Base-by-base conservation (phyloP, 2,797 vertebrate genomes). In the Danio jaintianensis region DNA sequence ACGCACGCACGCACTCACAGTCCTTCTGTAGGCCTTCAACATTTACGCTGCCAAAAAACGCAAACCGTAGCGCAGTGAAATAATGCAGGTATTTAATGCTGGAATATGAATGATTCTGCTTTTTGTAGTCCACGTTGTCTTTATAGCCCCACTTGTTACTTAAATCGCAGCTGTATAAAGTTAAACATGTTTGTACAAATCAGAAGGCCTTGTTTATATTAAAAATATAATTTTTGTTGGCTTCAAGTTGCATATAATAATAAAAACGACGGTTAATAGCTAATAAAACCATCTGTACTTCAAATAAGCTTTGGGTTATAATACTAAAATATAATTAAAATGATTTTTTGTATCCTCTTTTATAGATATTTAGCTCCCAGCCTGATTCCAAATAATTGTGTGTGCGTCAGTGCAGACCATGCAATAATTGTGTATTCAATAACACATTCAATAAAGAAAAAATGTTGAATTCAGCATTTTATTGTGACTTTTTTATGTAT, bases 361-460 rank as follows among this genome's bases (percentile, higher is more conserved):
- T 69, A 15, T 53, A 22, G 9, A 75, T 52, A 3, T 47, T 62
- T 75, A 63, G 8, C n/a, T n/a, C 15, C 40, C 10, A 73, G 9
- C 13, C 52, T 38, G 50, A 45, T n/a, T 56, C 16, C 2, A 59
- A 48, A 68, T 29, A 9, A 72, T 43, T 36, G 12, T 59, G 66
- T 71, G 62, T 20, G 18, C 52, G 66, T 42, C 55, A 63, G 13
- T 66, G 6, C 61, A 61, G 11, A 73, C 38, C 47, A 77, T 71
- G 80, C 58, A 79, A 62, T 78, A 75, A 66, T 52, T 64, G 55
- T 78, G 55, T 64, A 75, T 61, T 74, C 75, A 78, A 78, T 79
- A 64, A 80, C 43, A 36, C 0, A 1, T 10, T 56, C 53, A 56
- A 59, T 70, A 53, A 12, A 29, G 40, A 8, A 48, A 52, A 56